Evolutionary conservation across 2,888 invertebrate species (phyloP).

Genomic region (Bugula neritina): DNA sequence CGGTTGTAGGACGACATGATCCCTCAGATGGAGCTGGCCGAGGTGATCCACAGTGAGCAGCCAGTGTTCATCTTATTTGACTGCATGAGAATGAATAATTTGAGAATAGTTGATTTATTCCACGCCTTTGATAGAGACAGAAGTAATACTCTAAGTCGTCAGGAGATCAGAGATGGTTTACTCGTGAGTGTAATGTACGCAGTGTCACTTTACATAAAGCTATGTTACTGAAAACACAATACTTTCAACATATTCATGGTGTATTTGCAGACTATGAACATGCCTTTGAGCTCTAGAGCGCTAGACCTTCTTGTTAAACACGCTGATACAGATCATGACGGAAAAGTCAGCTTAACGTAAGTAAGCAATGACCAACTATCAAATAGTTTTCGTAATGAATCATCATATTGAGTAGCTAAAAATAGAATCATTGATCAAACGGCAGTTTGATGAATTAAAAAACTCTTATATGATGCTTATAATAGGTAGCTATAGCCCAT

Average conservation of each 20-base stretch:
- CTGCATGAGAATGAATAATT: conserved; percentile 20
- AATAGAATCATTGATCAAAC: too few relatives aligned
- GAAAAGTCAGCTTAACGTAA: conserved; percentile 10
- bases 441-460: too few relatives aligned
- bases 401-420: too few relatives aligned
- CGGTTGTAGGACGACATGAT: conserved; percentile 19
- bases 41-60: conserved; percentile 20
- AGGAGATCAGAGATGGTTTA: conserved; percentile 14
- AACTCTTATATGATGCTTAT: too few relatives aligned
- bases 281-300: conserved; percentile 18
- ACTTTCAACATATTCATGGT: not conserved
- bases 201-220: too few relatives aligned
- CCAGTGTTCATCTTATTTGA: conserved; percentile 15
- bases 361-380: too few relatives aligned
- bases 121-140: conserved; percentile 25
- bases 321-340: conserved; percentile 18
- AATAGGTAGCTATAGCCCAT: too few relatives aligned
- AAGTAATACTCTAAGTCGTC: not conserved
- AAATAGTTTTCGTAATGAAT: too few relatives aligned
- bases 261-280: conserved; percentile 10
- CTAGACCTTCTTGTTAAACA: conserved; percentile 7
- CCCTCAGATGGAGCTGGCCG: not conserved
- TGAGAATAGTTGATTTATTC: conserved; percentile 22
- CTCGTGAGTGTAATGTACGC: not conserved
- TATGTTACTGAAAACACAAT: not conserved